A percentile compares a stretch with the other conserved stretches of the same genome.
These are phyloP conservation scores for Sander vitreus DNA, from an alignment of 2,113 vertebrate species.

Conservation along the genomic window DNA sequence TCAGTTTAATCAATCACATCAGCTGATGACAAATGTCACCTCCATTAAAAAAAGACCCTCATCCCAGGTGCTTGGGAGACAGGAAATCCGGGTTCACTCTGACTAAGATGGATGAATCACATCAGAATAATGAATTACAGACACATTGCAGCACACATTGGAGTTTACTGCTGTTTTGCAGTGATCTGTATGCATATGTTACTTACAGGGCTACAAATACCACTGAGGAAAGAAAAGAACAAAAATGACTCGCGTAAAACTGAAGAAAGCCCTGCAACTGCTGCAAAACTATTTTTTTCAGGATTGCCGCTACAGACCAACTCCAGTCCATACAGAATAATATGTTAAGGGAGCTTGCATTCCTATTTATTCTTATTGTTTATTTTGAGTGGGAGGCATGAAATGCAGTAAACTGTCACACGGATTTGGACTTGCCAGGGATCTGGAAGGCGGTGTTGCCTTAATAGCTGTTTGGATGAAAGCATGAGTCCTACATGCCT, in stretches of 20 bases:
- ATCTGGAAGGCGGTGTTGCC: constrained; percentile 33
- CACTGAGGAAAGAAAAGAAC: background rate
- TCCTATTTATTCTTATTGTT: constrained; percentile 52
- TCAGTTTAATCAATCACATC: constrained; percentile 69
- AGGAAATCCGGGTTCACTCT: constrained; percentile 40
- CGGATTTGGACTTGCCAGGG: constrained; percentile 44
- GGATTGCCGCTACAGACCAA: constrained; percentile 11
- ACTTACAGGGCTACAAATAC: constrained; percentile 31
- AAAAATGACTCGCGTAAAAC: constrained; percentile 6
- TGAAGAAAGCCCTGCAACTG: background rate
- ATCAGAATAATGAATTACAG: constrained; percentile 54
- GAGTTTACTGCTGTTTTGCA: constrained; percentile 9
- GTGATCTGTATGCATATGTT: constrained; percentile 7
- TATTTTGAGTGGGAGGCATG: constrained; percentile 55
- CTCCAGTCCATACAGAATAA: constrained; percentile 21
- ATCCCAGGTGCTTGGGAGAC: constrained; percentile 40
- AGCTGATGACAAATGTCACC: constrained; percentile 58
- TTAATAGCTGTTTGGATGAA: constrained; percentile 43
- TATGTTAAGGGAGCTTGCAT: constrained; percentile 27
- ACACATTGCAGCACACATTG: constrained; percentile 1
- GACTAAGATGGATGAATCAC: constrained; percentile 52
- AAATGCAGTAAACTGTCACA: constrained; percentile 54
- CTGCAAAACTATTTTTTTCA: constrained; percentile 10
- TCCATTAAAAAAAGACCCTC: constrained; percentile 49
- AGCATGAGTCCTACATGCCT: constrained; percentile 31